phyloP scores from a whole-genome alignment of 2,113 vertebrate species.

The Microtus richardsoni region DNA sequence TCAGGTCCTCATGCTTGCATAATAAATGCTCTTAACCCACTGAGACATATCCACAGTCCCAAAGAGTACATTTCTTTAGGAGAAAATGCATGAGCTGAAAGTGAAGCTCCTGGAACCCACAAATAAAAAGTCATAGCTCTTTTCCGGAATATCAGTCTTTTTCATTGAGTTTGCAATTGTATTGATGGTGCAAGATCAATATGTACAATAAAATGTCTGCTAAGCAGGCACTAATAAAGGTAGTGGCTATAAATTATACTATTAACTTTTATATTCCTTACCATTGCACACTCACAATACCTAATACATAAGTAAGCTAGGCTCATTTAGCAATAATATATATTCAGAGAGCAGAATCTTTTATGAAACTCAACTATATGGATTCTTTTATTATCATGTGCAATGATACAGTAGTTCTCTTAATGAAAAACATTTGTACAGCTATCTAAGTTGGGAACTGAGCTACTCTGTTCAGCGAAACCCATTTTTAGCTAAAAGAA shows the following conservation, averaged over 20 bases:
- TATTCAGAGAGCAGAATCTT: background rate
- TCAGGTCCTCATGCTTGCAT: background rate
- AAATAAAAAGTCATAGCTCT: background rate
- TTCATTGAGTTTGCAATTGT: background rate
- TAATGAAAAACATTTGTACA: background rate
- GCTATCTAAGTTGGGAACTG: background rate
- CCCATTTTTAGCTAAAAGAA: conserved; percentile 41
- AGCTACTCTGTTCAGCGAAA: background rate
- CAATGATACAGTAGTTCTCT: background rate
- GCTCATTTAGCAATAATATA: background rate
- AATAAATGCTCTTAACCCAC: background rate
- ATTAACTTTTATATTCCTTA: background rate
- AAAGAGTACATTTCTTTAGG: background rate
- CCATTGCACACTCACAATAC: background rate
- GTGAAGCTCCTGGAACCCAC: background rate
- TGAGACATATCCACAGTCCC: too few relatives aligned
- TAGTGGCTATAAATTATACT: background rate
- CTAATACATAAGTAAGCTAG: background rate
- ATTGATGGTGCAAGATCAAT: background rate
- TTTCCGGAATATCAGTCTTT: conserved; percentile 25
- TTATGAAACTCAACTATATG: background rate
- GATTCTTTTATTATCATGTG: background rate
- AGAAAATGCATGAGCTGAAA: conserved; percentile 18
- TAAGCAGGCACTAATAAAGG: background rate
- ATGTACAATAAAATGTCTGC: background rate